Base-by-base conservation (phyloP, 2,797 vertebrate species). In the Pangasius djambal region DNA sequence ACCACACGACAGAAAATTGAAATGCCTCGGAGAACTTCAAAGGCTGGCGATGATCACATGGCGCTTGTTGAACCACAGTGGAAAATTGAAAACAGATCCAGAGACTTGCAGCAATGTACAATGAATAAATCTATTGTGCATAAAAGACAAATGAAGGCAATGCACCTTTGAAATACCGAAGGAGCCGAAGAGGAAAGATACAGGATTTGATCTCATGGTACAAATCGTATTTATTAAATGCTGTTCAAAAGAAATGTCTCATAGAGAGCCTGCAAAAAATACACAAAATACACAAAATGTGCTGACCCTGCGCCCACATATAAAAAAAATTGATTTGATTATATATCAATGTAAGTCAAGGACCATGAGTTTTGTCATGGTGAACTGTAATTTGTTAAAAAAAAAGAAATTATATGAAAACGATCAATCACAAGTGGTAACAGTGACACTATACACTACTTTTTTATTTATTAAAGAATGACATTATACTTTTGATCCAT, bases 61-160 rank as follows among this genome's bases (percentile, higher is more conserved):
- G 7, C 28, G 22, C 87, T 77, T 85, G 70, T 65, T 65, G 82
- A 84, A 84, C 61, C 34, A 37, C 28, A 52, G 12, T 18, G 37
- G 70, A 85, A 77, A 85, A 77, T 22, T 52, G 22, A 31, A 59
- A 85, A 57, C 28, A 57, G 12, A 87, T 87, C n/a, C 63, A 69
- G 77, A 70, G 75, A 81, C 83, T 86, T 86, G 18, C 63, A 82
- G 65, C 34, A 18, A 59, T 6, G 75, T 8, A 81, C 31, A 20
- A 86, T 86, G 37, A 70, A 89, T 84, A 65, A 79, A 79, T 86
- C 50, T 65, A 83, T 65, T 83, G 81, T 65, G 6, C 81, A 44
- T 28, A 44, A 18, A 65, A 61, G 81, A 65, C 59, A 65, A 83
- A 65, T 25, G 25, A 83, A 48, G 59, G 37, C 12, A 44, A 63